Conservation (phyloP, 2,888 invertebrate genomes). For the Tachystola acroxantha region DNA sequence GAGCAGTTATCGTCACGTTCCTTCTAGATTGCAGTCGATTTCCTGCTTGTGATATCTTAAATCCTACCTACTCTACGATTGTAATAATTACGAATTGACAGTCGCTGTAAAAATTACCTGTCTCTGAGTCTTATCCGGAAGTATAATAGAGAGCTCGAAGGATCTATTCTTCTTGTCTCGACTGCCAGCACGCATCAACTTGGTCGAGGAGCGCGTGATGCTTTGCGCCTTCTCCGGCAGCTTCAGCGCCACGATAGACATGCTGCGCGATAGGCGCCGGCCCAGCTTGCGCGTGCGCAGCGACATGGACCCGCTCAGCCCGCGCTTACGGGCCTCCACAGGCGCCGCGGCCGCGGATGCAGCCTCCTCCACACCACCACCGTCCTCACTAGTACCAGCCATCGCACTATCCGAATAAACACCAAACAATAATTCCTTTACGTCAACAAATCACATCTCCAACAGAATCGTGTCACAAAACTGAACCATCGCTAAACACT, state of each 20-base stretch:
- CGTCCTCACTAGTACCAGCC: conserved; percentile 66
- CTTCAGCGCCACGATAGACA: conserved; percentile 75
- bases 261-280: conserved; percentile 72
- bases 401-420: conserved; percentile 52
- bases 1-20: too few relatives aligned
- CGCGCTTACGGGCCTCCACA: conserved; percentile 49
- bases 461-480: conserved; percentile 46
- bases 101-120: too few relatives aligned
- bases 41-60: too few relatives aligned
- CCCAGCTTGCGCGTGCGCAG: conserved; percentile 70
- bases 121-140: conserved; percentile 81
- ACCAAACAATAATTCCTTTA: conserved; percentile 29
- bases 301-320: conserved; percentile 69
- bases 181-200: conserved; percentile 76
- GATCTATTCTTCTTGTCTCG: conserved; percentile 77
- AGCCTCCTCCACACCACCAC: conserved; percentile 45
- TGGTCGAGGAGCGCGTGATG: conserved; percentile 78
- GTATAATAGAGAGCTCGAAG: conserved; percentile 80
- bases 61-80: too few relatives aligned
- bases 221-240: conserved; percentile 79
- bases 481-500: conserved; percentile 37
- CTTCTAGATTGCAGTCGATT: too few relatives aligned
- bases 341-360: conserved; percentile 25
- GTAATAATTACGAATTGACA: too few relatives aligned
- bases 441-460: conserved; percentile 65